Conservation (phyloP, 2,797 vertebrate genomes). For the Acanthurus leucopareius region DNA sequence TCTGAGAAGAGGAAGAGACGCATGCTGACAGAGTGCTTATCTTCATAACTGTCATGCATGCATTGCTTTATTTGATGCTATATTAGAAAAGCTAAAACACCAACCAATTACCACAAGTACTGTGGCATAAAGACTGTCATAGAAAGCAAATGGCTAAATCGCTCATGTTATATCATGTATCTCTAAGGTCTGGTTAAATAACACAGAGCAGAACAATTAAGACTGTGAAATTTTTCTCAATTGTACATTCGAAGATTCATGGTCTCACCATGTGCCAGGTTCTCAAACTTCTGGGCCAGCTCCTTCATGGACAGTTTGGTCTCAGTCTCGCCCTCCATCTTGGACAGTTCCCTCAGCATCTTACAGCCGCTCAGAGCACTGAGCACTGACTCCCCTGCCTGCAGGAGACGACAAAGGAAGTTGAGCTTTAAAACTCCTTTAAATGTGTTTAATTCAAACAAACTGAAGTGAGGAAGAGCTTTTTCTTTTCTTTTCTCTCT, state of each 20-base stretch:
- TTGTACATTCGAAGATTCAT: not conserved
- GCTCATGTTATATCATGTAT: not conserved
- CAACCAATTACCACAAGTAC: too few species aligned
- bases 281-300: conserved; percentile 89
- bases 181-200: not conserved
- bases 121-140: not conserved
- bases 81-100: not conserved
- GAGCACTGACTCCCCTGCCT: conserved; percentile 87
- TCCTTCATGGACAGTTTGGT: conserved; percentile 87
- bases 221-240: not conserved
- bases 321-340: conserved; percentile 86
- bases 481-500: not conserved
- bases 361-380: conserved; percentile 89
- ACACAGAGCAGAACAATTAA: not conserved
- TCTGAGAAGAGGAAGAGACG: conserved; percentile 63
- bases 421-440: not conserved
- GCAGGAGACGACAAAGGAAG: not conserved
- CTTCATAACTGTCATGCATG: not conserved
- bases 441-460: not conserved
- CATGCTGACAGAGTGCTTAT: not conserved
- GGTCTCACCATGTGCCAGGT: conserved; percentile 87
- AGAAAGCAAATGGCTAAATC: not conserved
- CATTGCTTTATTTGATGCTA: not conserved
- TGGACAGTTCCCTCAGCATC: conserved; percentile 90
- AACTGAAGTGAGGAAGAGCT: not conserved